Evolutionary conservation across 1,140 invertebrate genomes (phyloP).

Genomic region (Semibalanus balanoides): DNA sequence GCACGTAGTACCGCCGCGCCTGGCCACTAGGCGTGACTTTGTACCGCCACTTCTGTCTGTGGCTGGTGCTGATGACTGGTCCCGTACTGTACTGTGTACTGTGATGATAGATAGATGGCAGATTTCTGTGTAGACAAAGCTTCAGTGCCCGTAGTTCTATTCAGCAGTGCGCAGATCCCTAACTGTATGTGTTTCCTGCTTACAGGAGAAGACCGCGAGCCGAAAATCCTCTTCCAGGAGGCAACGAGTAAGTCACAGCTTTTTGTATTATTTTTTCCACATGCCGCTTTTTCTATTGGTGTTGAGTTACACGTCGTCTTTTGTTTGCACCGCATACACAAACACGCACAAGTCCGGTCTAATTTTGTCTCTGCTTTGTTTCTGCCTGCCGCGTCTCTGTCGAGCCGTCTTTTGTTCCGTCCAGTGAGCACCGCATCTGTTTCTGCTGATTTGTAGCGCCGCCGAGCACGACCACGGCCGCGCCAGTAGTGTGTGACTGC

Average conservation of each 20-base stretch:
- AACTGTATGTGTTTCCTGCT: not conserved
- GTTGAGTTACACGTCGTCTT: not conserved
- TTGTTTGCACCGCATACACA: not conserved
- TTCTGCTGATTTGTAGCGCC: not conserved
- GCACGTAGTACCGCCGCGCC: too few relatives aligned
- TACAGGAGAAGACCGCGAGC: not conserved
- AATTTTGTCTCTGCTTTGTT: not conserved
- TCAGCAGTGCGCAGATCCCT: too few relatives aligned
- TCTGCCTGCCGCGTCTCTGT: not conserved
- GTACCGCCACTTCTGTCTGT: too few relatives aligned
- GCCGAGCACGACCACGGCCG: not conserved
- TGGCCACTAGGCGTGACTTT: too few relatives aligned
- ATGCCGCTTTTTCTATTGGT: not conserved
- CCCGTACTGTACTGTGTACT: too few relatives aligned
- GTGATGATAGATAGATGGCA: too few relatives aligned
- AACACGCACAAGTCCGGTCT: too few relatives aligned
- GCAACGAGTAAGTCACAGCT: slow-evolving; percentile 5
- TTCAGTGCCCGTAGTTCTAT: too few relatives aligned
- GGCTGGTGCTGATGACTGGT: too few relatives aligned
- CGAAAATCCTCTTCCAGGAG: not conserved
- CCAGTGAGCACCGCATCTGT: not conserved
- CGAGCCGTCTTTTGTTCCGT: not conserved
- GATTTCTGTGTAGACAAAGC: too few relatives aligned
- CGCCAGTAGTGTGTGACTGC: not conserved
- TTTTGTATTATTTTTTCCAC: not conserved